Evolutionary conservation across 92 coral and sea anemone genomes (phyloP), one percentile per base, ranked within the genome.

Genomic region (Siderastrea radians): DNA sequence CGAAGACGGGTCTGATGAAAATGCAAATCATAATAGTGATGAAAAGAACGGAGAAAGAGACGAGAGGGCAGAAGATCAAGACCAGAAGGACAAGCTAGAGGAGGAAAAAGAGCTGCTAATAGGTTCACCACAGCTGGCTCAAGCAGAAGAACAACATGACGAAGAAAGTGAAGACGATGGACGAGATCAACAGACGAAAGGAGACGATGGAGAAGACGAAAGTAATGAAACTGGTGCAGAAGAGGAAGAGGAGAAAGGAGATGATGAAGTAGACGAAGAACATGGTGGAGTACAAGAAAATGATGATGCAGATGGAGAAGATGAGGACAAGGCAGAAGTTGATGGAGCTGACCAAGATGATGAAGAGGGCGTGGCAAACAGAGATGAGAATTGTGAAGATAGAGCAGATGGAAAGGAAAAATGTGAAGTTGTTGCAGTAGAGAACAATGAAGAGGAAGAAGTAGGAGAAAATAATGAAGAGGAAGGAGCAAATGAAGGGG

Each of bases 71-170:
- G 5, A 44, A 8, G 74, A 72, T 38, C 49, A 72, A 6, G 61
- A 6, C 5, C 44, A 15, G 14, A 15, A 15, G 38, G 59, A 13
- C 17, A 26, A 47, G 7, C 52, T 8, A 50, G 46, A 67, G 46
- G 73, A 73, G 4, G 60, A 11, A 14, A 38, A 43, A 19, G 0
- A 0, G 73, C 8, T 45, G 51, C 1, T 12, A 5, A 57, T 54
- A 17, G 77, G 15, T 15, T 70, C 69, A 7, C 70, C 86, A 70
- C 55, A 46, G 86, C 9, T 58, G 45, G 68, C 77, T 2, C 74
- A 75, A 64, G 57, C 16, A 84, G 80, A 74, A 4, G 63, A 12
- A 15, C 63, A 77, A 1, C 68, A 80, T 50, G 84, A 66, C 38
- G 74, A 26, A 17, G 15, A 62, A 78, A 65, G 7, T 65, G 71